Evolutionary conservation across 2,113 vertebrate species (phyloP).

Genomic region (Smithornis capensis): DNA sequence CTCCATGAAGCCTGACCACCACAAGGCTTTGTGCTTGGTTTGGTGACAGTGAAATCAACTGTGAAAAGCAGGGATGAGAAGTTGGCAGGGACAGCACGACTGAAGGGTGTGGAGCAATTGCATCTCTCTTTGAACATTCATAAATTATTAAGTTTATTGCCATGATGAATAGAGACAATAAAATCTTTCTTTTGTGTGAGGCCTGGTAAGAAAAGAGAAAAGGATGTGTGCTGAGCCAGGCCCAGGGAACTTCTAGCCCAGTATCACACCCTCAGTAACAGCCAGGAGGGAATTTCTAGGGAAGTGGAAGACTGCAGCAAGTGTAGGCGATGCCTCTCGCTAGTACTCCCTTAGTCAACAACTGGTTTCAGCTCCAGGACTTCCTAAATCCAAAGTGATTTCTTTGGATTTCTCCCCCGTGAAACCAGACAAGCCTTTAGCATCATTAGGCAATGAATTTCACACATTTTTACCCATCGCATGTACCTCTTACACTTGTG

Average conservation of each 20-base stretch:
- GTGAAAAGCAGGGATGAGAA: background rate
- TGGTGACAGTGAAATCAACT: background rate
- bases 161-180: background rate
- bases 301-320: background rate
- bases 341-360: background rate
- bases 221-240: background rate
- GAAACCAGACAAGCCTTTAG: background rate
- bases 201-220: background rate
- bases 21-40: background rate
- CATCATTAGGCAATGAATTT: background rate
- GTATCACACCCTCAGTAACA: background rate
- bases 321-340: background rate
- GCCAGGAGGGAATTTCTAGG: background rate
- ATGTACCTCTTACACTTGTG: background rate
- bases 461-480: background rate
- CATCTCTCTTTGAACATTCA: background rate
- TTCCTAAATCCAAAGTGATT: background rate
- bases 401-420: background rate
- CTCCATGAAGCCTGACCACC: background rate
- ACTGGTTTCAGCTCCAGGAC: background rate
- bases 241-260: background rate
- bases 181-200: background rate
- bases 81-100: background rate
- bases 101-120: background rate
- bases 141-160: background rate